Evolutionary conservation across 2,113 vertebrate species (phyloP).

Genomic region (Burhinus bistriatus): DNA sequence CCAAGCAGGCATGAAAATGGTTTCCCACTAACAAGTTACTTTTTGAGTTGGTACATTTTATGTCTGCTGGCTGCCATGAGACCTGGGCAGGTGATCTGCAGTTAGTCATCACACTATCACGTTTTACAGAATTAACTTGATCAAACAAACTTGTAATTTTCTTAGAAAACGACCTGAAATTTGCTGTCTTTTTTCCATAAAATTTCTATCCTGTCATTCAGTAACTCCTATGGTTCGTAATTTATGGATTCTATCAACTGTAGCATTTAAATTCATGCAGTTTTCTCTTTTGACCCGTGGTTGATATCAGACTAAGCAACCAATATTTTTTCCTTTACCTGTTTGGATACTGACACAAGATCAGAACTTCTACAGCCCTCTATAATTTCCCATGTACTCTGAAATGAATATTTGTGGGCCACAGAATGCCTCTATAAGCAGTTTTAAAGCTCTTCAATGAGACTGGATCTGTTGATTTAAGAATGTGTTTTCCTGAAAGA

Average conservation of each 20-base stretch:
- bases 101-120: not conserved
- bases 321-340: not conserved
- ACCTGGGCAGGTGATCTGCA: not conserved
- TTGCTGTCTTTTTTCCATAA: not conserved
- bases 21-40: not conserved
- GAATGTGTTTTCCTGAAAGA: not conserved
- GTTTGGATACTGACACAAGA: not conserved
- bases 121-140: not conserved
- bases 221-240: not conserved
- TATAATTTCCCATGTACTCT: not conserved
- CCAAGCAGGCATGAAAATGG: not conserved
- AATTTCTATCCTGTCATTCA: not conserved
- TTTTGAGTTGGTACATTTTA: not conserved
- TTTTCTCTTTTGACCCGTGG: not conserved
- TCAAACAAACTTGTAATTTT: not conserved
- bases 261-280: not conserved
- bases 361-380: not conserved
- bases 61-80: not conserved
- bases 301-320: not conserved
- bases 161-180: not conserved
- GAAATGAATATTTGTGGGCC: not conserved
- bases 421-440: not conserved
- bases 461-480: not conserved
- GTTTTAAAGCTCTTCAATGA: not conserved
- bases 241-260: not conserved